Base-by-base conservation (phyloP, 1,140 invertebrate genomes). In the Oryzaephilus surinamensis region DNA sequence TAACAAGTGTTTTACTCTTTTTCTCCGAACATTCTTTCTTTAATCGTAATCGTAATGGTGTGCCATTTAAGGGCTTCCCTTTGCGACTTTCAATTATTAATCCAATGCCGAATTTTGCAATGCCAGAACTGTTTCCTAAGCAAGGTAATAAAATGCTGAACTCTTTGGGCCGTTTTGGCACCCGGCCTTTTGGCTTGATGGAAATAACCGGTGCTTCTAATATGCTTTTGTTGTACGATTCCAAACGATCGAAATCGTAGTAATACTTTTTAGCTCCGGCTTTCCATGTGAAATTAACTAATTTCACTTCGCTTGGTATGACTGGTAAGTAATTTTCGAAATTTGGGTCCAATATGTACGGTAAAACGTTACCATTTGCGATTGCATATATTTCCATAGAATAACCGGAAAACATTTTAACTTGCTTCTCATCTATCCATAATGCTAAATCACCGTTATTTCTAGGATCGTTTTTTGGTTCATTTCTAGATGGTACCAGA, bases 11-110 rank as follows among this genome's bases (percentile, higher is more conserved):
- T 19, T 34, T 24, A 14, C 81, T 76, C 88, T 84, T 84, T 77
- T 82, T 79, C 69, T 85, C 78, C 63, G 81, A 78, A 73, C 93
- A 97, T 74, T 94, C 84, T 77, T 97, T 96, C 65, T 86, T 79
- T 52, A 96, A 73, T 58, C 79, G 82, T 45, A 97, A 73, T 57
- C 83, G 76, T 43, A 97, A 71, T 37, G 92, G 91, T 52, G 89
- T 95, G 51, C 89, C 90, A 55, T 84, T 79, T 38, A 95, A 64
- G 30, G 83, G 77, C 55, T 76, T 69, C 47, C 76, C 80, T 64
- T 76, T 79, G 55, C 74, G 72, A 58, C 71, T 82, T 64, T 88
- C 77, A 45, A 97, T 89, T 43, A 84, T 73, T 32, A 97, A 69
- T 17, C 88, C 85, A 55, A 97, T 84, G 45, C 79, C 79, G 62